Evolutionary conservation across 2,113 vertebrate genomes (phyloP).

Genomic region (Poeciliopsis prolifica): DNA sequence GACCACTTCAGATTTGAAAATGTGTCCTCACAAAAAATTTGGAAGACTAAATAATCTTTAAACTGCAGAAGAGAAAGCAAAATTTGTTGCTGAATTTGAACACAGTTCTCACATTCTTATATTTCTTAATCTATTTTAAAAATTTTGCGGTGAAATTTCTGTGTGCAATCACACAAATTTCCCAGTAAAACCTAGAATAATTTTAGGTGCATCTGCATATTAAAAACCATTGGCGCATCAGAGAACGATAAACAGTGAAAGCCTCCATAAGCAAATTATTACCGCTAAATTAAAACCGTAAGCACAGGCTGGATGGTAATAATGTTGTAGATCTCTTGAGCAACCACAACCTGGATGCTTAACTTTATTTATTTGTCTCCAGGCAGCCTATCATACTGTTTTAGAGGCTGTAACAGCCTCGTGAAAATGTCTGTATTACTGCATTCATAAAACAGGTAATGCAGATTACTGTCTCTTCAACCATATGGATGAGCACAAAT

Average conservation of each 20-base stretch:
- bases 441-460: constrained; percentile 41
- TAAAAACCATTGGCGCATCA: constrained; percentile 94
- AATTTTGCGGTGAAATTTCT: background rate
- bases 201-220: constrained; percentile 72
- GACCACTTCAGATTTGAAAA: background rate
- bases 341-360: constrained; percentile 70
- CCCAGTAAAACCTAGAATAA: background rate
- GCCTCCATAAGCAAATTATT: constrained; percentile 96
- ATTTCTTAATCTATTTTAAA: background rate
- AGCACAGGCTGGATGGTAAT: constrained; percentile 69
- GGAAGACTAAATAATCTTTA: background rate
- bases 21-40: background rate
- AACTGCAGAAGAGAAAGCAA: no score
- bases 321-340: constrained; percentile 70
- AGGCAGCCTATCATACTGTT: constrained; percentile 41
- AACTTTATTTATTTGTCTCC: constrained; percentile 68
- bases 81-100: background rate
- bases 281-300: constrained; percentile 95
- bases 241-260: constrained; percentile 91
- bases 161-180: background rate
- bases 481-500: constrained; percentile 30
- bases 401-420: constrained; percentile 51
- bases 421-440: constrained; percentile 54
- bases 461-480: constrained; percentile 45
- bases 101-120: background rate